Base-by-base conservation (phyloP, 1,140 invertebrate species). In the Archivesica marissinica region DNA sequence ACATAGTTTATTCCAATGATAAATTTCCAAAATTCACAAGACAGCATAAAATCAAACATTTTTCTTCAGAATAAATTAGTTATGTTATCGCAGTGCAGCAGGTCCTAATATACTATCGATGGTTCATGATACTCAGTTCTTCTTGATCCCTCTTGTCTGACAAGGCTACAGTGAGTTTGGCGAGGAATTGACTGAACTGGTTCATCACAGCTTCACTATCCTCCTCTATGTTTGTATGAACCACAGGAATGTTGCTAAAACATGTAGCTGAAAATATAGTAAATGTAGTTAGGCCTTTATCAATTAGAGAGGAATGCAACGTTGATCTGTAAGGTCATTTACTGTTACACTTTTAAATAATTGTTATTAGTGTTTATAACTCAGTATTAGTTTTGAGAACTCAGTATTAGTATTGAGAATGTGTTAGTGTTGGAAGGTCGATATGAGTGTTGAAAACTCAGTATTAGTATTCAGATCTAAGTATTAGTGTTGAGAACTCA, bases 101-200 rank as follows among this genome's bases (percentile, higher is more conserved):
- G 15, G 39, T 23, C 47, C 41, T 47, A n/a, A n/a, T n/a, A n/a
- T n/a, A n/a, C n/a, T 86, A 90, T 82, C 89, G 72, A 56, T 87
- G 86, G 70, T 93, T 93, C 92, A 93, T 94, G 74, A 95, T 95
- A 84, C 91, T 94, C 2, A 95, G 94, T 87, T 95, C 95, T 88
- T 95, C 95, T 90, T 95, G 94, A 25, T 95, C 94, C 4, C 92
- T 88, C 39, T 93, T 94, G 80, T 95, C 95, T 80, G 94, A 94
- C 86, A 95, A 90, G 75, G 93, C 94, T n/a, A 91, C 94, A 39
- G 96, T 93, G 74, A 96, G 90, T 30, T 95, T 95, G 41, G 94
- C 93, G 33, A 96, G 89, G 92, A 95, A 97, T 52, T 94, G 95
- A 52, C 95, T 95, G 93, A 97, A 97, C 89, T 96, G 96, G 44